Evolutionary conservation across 2,888 invertebrate genomes (phyloP), one percentile per base, ranked within the genome.

Genomic region (Leptopilina drosophilae): DNA sequence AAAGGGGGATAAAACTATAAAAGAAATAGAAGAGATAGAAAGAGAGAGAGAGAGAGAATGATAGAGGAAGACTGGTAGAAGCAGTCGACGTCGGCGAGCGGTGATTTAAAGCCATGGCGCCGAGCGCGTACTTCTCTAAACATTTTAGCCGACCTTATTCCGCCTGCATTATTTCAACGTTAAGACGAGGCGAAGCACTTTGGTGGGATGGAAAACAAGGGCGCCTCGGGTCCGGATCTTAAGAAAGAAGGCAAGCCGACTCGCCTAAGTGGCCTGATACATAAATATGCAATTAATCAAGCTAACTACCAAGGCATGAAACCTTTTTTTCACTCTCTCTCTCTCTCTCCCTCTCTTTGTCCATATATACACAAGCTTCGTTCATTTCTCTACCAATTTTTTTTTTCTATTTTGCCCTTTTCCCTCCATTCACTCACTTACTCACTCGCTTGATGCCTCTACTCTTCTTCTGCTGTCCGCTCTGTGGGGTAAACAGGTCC

Each of bases 241-340:
- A 73, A 73, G 40, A 73, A 49, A 85, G 83, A 83, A 85, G 85
- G 85, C 85, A 85, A 78, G 83, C 85, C 84, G 86, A 86, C 86
- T 86, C 85, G 87, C 87, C 88, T 88, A 89, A 90, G 88, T 89
- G 88, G 88, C 84, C 87, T 87, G 89, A 89, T 90, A 89, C 88
- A 89, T 89, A 89, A 89, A 90, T 90, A 89, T 89, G 89, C 89
- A 87, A 90, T 90, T 90, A 89, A 90, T 90, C 89, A 89, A 88
- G 87, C 88, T 87, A 88, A 88, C 88, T 89, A 85, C 87, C 88
- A 81, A 82, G 84, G 84, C 82, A 80, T 83, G 83, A 84, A 85
- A 84, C 81, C 82, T 84, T 81, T 82, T 81, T 82, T 82, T 79
- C 49, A 11, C 49, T 49, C 49, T 49, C 49, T 49, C 49, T 78